Evolutionary conservation across 2,113 vertebrate species (phyloP).

Genomic region (Hirundichthys speculiger): DNA sequence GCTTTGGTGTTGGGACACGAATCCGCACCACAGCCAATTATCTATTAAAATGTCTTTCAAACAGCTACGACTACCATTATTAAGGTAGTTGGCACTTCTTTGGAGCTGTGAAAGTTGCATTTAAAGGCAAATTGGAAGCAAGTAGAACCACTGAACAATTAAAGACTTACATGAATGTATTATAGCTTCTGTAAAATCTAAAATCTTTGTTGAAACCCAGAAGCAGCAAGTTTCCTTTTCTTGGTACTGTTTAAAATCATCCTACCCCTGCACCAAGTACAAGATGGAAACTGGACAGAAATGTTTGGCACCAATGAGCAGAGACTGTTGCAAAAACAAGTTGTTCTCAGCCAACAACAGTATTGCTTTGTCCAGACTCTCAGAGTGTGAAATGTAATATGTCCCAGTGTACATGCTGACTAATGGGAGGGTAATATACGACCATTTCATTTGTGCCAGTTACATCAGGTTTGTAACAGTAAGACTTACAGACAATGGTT

Average conservation of each 20-base stretch:
- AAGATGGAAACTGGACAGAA: not conserved
- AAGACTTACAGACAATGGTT: too few species aligned
- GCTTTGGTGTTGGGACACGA: slow-evolving; percentile 22
- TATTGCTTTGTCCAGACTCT: not conserved
- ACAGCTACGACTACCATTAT: not conserved
- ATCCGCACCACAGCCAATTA: slow-evolving; percentile 33
- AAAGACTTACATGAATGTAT: not conserved
- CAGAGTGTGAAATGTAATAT: too few species aligned
- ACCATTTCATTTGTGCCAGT: too few species aligned
- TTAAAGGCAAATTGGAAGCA: not conserved
- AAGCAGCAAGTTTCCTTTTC: not conserved
- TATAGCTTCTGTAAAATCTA: not conserved
- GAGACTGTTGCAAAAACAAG: not conserved
- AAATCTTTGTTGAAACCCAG: not conserved
- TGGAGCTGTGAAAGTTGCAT: slow-evolving; percentile 1
- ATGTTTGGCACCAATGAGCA: not conserved
- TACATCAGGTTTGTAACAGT: too few species aligned
- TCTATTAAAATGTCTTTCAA: slow-evolving; percentile 30
- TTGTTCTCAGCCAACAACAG: not conserved
- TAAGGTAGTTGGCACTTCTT: slow-evolving; percentile 12
- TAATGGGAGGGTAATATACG: too few species aligned
- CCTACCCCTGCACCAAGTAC: not conserved
- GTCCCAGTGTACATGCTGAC: too few species aligned
- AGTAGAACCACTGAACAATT: not conserved
- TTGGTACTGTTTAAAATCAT: not conserved